Evolutionary conservation across 2,797 vertebrate species (phyloP), one percentile per base, ranked within the genome.

Genomic region (Simalia tracyae): DNA sequence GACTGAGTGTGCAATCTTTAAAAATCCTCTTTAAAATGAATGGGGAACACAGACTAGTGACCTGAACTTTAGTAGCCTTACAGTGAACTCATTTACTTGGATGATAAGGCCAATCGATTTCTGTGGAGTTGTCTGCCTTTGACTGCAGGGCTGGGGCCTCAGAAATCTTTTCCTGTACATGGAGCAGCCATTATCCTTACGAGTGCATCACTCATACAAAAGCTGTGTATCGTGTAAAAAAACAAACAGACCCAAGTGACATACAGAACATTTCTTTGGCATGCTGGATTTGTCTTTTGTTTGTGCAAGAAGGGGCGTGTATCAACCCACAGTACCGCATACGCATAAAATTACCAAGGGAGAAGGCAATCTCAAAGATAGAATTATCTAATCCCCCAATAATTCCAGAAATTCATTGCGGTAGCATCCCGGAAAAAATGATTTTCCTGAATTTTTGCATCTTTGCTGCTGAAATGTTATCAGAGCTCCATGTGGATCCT

Each of bases 1-100:
- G 86, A 89, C 93, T 94, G 54, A 93, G 93, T 28, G 14, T 10
- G 0, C 57, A 87, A 50, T 72, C 56, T 42, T 60, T 59, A 22
- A 46, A 54, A 50, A 81, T 24, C 22, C 22, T 88, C 57, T 15
- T 88, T 92, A 54, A 81, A 91, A 63, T 31, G 57, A 36, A 61
- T 54, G 68, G 66, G 11, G 4, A 54, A 63, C 42, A 31, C 19
- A 31, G 8, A 2, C n/a, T 81, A 28, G 36, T 46, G 24, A 61
- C 57, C 14, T 72, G 90, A 57, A 57, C 26, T 9, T 46, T 60
- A 50, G 31, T 56, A 8, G 24, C n/a, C 22, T 46, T 36, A 28
- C 86, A 42, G 7, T 46, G 64, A 87, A 87, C 26, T 50, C 28
- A 81, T 91, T 54, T 50, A 76, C 15, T 60, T 76, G 86, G 10